phyloP scores from a whole-genome alignment of 2,888 invertebrate species.

The Macrophya annulata region DNA sequence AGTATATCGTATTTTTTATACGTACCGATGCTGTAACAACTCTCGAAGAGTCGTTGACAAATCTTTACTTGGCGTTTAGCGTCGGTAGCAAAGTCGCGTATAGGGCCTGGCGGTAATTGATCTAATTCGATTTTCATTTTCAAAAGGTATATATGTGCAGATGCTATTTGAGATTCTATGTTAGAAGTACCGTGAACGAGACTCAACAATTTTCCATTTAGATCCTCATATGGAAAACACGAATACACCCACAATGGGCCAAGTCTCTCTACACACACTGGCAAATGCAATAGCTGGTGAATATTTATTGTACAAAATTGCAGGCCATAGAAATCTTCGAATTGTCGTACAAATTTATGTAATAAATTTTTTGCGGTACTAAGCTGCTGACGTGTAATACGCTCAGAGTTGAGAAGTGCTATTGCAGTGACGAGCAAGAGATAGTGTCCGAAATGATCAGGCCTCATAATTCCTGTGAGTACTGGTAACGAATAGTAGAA shows the following conservation, averaged over 20 bases:
- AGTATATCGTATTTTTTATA: slow-evolving; percentile 54
- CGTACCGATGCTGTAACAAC: slow-evolving; percentile 58
- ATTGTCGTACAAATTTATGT: slow-evolving; percentile 59
- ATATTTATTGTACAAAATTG: slow-evolving; percentile 59
- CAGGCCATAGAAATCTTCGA: slow-evolving; percentile 58
- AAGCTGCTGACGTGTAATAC: slow-evolving; percentile 47
- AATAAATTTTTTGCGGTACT: slow-evolving; percentile 45
- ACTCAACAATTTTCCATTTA: slow-evolving; percentile 59
- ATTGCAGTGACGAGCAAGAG: slow-evolving; percentile 47
- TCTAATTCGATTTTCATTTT: slow-evolving; percentile 56
- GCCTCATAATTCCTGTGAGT: slow-evolving; percentile 56
- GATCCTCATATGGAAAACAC: slow-evolving; percentile 62
- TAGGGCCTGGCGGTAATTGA: slow-evolving; percentile 54
- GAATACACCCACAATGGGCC: slow-evolving; percentile 61
- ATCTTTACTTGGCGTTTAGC: slow-evolving; percentile 60
- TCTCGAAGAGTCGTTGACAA: slow-evolving; percentile 51
- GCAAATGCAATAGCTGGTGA: slow-evolving; percentile 61
- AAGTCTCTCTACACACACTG: slow-evolving; percentile 56
- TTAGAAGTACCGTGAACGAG: slow-evolving; percentile 59
- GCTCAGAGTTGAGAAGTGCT: slow-evolving; percentile 51
- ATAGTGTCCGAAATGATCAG: slow-evolving; percentile 57
- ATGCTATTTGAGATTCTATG: slow-evolving; percentile 60
- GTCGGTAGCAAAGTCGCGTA: slow-evolving; percentile 57
- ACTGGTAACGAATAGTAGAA: slow-evolving; percentile 59
- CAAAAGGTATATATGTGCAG: slow-evolving; percentile 54